Percentiles rank a stretch among this genome's conserved stretches.
Evolutionary conservation across 2,797 vertebrate species (phyloP).

Genomic region (Sebastes matsubarae): DNA sequence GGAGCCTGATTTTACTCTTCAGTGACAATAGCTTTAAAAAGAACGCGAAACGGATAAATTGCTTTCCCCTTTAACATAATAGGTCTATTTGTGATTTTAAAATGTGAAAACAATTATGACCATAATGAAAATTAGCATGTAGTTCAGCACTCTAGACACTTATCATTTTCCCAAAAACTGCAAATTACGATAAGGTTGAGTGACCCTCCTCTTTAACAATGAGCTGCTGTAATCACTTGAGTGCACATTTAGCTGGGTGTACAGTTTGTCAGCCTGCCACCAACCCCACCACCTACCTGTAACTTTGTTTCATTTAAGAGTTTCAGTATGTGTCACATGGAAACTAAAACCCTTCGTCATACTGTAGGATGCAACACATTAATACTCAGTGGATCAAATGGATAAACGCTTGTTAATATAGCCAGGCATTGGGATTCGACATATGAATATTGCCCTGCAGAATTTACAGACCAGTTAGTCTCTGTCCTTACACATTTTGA

Average conservation of each 20-base stretch:
- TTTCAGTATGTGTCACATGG: not conserved
- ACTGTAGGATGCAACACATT: not conserved
- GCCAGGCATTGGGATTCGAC: not conserved
- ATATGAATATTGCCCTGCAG: too few species aligned
- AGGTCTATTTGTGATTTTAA: not conserved
- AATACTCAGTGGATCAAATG: not conserved
- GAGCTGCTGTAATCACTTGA: not conserved
- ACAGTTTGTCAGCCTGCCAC: not conserved
- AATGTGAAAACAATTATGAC: conserved; percentile 40
- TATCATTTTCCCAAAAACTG: conserved; percentile 8
- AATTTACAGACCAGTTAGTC: not conserved
- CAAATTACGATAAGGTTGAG: conserved; percentile 6
- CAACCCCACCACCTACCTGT: not conserved
- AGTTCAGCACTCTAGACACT: not conserved
- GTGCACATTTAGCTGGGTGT: not conserved
- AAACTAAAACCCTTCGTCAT: not conserved
- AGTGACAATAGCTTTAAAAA: not conserved
- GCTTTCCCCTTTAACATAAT: conserved; percentile 2
- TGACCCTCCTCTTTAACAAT: conserved; percentile 4
- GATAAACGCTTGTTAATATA: not conserved
- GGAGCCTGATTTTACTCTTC: not conserved
- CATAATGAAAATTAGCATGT: not conserved
- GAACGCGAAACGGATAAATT: not conserved
- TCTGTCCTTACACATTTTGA: not conserved
- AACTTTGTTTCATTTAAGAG: not conserved